A percentile compares a stretch with the other conserved stretches of the same genome.
Conservation (phyloP, 1,140 invertebrate genomes). For the Eulimnadia texana region DNA sequence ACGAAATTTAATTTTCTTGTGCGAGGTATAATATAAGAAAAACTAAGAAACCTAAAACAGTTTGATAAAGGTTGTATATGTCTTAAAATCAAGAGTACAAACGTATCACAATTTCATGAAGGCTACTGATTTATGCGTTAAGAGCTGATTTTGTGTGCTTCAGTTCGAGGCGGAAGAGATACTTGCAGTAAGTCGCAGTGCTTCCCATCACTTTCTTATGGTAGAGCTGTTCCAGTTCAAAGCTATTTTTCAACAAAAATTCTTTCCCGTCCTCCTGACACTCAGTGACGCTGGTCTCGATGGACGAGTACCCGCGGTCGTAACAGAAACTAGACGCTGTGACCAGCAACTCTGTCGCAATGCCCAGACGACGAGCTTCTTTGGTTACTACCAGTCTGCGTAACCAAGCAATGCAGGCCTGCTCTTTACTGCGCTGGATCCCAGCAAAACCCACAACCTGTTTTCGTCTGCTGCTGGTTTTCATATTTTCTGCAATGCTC, state of each 20-base stretch:
- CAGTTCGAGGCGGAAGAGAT: constrained; percentile 3
- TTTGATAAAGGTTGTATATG: neutral
- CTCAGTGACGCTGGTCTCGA: constrained; percentile 35
- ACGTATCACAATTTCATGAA: no score
- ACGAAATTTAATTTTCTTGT: no score
- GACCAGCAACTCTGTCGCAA: constrained; percentile 32
- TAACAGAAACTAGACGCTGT: constrained; percentile 33
- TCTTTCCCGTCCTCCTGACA: constrained; percentile 34
- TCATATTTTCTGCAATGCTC: constrained; percentile 17
- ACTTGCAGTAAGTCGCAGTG: constrained; percentile 1
- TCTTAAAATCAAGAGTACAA: neutral
- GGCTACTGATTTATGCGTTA: no score
- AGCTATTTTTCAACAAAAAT: constrained; percentile 37
- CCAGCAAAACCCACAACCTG: constrained; percentile 34
- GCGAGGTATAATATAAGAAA: no score
- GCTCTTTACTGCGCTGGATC: constrained; percentile 29
- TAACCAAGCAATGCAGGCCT: constrained; percentile 36
- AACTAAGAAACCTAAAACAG: neutral
- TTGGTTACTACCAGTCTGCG: constrained; percentile 34
- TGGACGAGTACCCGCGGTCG: constrained; percentile 32
- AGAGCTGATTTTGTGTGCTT: constrained; percentile 3
- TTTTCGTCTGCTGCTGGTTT: neutral
- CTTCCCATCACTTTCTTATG: constrained; percentile 32
- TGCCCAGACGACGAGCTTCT: constrained; percentile 31
- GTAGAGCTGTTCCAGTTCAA: constrained; percentile 38